phyloP scores from a whole-genome alignment of 2,113 vertebrate species.

The Serinus canaria region DNA sequence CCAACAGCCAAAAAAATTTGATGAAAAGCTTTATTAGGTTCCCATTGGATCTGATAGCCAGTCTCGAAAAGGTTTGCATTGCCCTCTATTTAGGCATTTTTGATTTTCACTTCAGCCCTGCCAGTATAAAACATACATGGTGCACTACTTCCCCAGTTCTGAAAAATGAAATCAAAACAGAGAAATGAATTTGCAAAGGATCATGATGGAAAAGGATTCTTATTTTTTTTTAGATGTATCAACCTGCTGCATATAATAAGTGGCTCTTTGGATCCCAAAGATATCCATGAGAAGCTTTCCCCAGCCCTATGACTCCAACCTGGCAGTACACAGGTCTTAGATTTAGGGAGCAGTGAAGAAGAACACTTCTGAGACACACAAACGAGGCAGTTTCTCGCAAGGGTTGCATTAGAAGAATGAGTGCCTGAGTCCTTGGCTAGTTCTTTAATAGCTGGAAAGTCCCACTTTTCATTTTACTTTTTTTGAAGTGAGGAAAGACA shows the following conservation, averaged over 20 bases:
- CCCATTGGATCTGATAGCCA: background rate
- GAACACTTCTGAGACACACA: background rate
- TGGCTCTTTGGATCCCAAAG: background rate
- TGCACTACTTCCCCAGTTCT: background rate
- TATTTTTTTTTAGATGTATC: background rate
- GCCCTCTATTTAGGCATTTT: background rate
- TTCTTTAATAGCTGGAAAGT: background rate
- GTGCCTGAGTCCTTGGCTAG: background rate
- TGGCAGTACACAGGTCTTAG: background rate
- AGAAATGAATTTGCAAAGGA: background rate
- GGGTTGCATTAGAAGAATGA: background rate
- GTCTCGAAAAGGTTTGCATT: background rate
- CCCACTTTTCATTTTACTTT: background rate
- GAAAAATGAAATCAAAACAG: background rate
- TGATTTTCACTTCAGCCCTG: background rate
- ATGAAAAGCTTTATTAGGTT: background rate
- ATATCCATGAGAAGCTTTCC: background rate
- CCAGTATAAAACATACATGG: background rate
- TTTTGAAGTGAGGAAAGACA: background rate
- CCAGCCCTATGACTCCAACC: fast-evolving
- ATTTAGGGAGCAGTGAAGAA: background rate
- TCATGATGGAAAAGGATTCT: background rate
- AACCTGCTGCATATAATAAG: fast-evolving
- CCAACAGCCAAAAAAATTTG: background rate
- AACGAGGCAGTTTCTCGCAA: background rate